A percentile compares a stretch with the other conserved stretches of the same genome.
These are phyloP conservation scores for Elephantulus edwardii DNA, from an alignment of 2,113 vertebrate species.

Conservation along the genomic window DNA sequence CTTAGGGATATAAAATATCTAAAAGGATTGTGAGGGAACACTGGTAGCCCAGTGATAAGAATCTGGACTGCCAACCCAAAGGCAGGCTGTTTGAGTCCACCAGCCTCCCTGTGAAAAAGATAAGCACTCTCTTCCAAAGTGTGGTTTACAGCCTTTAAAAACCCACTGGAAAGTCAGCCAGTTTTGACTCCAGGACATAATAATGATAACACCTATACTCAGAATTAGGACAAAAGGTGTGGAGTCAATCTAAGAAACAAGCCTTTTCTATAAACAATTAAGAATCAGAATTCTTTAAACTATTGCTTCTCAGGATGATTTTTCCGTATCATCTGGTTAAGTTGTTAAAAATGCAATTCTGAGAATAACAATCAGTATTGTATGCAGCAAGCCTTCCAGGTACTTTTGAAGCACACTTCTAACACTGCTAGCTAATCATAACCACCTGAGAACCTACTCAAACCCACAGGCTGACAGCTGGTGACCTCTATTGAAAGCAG, in stretches of 20 bases:
- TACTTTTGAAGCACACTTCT: not conserved
- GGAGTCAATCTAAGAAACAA: not conserved
- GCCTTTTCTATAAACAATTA: not conserved
- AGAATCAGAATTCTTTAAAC: slow-evolving; percentile 27
- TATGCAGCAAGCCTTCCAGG: not conserved
- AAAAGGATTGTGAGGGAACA: too few relatives aligned
- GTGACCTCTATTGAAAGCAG: not conserved
- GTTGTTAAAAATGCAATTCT: not conserved
- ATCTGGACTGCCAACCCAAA: too few relatives aligned
- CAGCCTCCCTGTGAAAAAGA: too few relatives aligned
- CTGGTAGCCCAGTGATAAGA: too few relatives aligned
- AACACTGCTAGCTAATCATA: not conserved
- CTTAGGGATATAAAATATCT: too few relatives aligned
- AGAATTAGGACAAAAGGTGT: not conserved
- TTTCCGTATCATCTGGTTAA: not conserved
- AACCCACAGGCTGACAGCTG: not conserved
- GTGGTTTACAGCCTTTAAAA: too few relatives aligned
- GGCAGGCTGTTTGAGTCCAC: too few relatives aligned
- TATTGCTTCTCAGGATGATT: not conserved
- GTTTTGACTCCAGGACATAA: too few relatives aligned
- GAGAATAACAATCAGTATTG: not conserved
- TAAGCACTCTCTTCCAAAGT: too few relatives aligned
- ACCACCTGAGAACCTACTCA: slow-evolving; percentile 4
- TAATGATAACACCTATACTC: too few relatives aligned
- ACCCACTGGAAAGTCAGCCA: not conserved